Base-by-base conservation (phyloP, 2,888 invertebrate species). In the Campoletis raptor region DNA sequence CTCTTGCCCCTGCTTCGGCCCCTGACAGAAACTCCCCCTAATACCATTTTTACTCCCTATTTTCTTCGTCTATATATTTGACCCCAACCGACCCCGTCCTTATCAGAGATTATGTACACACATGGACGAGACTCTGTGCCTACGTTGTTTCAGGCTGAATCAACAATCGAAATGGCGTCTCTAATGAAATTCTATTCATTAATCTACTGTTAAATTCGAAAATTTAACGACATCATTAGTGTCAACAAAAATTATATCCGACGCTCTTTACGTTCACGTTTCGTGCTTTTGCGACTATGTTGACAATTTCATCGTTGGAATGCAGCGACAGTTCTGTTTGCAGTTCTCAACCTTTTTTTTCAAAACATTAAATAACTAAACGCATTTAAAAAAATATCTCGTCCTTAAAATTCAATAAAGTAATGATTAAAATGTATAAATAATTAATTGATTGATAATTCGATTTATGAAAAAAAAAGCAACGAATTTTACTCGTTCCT, bases 11-110 rank as follows among this genome's bases (percentile, higher is more conserved):
- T n/a, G n/a, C n/a, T 67, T 52, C 52, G 48, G 21, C 67, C 48
- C 40, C 57, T 69, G n/a, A n/a, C 77, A 70, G 21, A 78, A 54
- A 73, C 52, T 70, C 72, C 74, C 73, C 42, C 76, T 42, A 30
- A 52, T 36, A 48, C 36, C 72, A 72, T 45, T 36, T 72, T 72
- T 52, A 36, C 72, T 52, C 10, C 36, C 10, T 72, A 36, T 72
- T 72, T 52, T 52, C 37, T 72, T 72, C 5, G n/a, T 36, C n/a
- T 52, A 52, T 54, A 52, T 72, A n/a, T 72, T 72, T n/a, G 72
- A 52, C 52, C 18, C 36, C 18, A 5, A 36, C 21, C 72, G 48
- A 48, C 36, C 52, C n/a, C n/a, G n/a, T 36, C 67, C 40, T 67
- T 40, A 72, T 52, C 48, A 37, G 24, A n/a, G 36, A 36, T 52